Conservation (phyloP, 2,888 invertebrate species). For the Drosophila kuntzei region DNA sequence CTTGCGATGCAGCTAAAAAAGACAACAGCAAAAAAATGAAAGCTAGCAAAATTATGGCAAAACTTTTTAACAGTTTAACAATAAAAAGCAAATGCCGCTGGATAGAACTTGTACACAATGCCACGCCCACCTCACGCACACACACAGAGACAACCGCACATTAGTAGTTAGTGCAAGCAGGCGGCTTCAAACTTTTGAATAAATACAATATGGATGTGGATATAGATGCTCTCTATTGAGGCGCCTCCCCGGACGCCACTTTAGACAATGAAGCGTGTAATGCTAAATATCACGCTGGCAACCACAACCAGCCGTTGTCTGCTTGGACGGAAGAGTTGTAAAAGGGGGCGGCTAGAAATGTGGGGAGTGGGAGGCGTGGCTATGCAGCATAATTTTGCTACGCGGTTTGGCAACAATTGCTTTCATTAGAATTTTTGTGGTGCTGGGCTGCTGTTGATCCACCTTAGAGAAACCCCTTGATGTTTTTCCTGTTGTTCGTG, state of each 20-base stretch:
- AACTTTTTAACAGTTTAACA: slow-evolving; percentile 78
- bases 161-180: slow-evolving; percentile 82
- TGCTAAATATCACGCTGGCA: slow-evolving; percentile 77
- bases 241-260: slow-evolving; percentile 73
- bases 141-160: slow-evolving; percentile 65
- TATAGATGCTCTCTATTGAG: slow-evolving; percentile 9
- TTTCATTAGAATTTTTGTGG: slow-evolving; percentile 77
- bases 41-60: slow-evolving; percentile 69
- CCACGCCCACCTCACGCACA: slow-evolving; percentile 51
- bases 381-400: slow-evolving; percentile 78
- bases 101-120: slow-evolving; percentile 68
- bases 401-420: slow-evolving; percentile 82
- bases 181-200: slow-evolving; percentile 77
- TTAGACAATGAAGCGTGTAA: slow-evolving; percentile 82
- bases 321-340: not conserved
- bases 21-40: slow-evolving; percentile 35
- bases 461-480: slow-evolving; percentile 74
- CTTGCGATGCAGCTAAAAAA: slow-evolving; percentile 27
- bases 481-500: slow-evolving; percentile 42
- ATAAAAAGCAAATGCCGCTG: slow-evolving; percentile 79
- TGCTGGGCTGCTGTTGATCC: slow-evolving; percentile 38
- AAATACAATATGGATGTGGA: slow-evolving; percentile 70
- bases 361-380: slow-evolving; percentile 42
- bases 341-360: not conserved
- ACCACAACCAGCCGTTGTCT: slow-evolving; percentile 67